Percentiles rank a stretch among this genome's conserved stretches.
Conservation (phyloP, 2,888 invertebrate genomes). For the Agrochola circellaris region DNA sequence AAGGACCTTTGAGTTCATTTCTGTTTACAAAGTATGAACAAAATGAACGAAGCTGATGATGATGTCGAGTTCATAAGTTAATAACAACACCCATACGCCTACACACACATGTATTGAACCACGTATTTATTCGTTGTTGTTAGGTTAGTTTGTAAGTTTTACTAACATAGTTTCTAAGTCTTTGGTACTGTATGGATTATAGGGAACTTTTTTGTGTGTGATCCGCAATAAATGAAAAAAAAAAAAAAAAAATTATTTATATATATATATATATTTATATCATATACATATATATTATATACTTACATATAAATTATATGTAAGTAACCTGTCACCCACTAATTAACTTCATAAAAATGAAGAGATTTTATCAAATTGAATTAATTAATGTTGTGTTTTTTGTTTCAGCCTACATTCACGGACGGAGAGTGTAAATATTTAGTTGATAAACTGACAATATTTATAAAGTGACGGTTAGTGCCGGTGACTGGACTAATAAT, state of each 20-base stretch:
- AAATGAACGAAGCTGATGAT: not conserved
- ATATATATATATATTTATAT: too few species aligned
- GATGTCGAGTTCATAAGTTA: not conserved
- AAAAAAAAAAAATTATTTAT: too few species aligned
- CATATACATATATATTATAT: too few species aligned
- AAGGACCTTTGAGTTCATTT: not conserved
- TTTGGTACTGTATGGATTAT: too few species aligned
- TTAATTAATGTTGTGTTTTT: conserved; percentile 58
- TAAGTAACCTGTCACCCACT: not conserved
- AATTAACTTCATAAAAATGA: not conserved
- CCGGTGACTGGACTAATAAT: conserved; percentile 12
- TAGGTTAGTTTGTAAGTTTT: too few species aligned
- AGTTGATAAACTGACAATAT: conserved; percentile 31
- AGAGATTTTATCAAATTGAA: not conserved
- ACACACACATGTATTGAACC: too few species aligned
- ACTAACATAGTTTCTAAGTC: too few species aligned
- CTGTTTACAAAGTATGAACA: not conserved
- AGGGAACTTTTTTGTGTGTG: too few species aligned
- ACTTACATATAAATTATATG: too few species aligned
- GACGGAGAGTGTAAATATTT: conserved; percentile 80
- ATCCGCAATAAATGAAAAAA: too few species aligned
- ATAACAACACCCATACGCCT: too few species aligned
- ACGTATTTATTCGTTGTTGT: too few species aligned
- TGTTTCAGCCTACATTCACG: conserved; percentile 86
- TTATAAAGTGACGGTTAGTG: conserved; percentile 14